phyloP scores from a whole-genome alignment of 2,888 invertebrate genomes.

The Cryptocheilus praepositus region DNA sequence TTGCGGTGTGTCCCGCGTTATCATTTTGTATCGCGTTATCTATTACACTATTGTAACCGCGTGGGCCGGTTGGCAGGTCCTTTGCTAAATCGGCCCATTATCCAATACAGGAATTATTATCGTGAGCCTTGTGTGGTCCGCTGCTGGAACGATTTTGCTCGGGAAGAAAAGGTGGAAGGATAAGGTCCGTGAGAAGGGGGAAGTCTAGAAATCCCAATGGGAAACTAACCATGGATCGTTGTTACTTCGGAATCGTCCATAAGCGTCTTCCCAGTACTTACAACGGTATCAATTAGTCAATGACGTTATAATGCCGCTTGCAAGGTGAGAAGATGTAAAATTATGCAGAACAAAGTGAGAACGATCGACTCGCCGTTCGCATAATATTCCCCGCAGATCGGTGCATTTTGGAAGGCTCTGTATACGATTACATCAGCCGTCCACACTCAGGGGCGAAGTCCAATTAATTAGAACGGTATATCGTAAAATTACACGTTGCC shows the following conservation, averaged over 20 bases:
- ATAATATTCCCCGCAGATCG: neutral
- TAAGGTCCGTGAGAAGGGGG: constrained; percentile 12
- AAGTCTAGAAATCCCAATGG: constrained; percentile 8
- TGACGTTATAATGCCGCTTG: too few species aligned
- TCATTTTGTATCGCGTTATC: constrained; percentile 53
- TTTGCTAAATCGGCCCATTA: constrained; percentile 48
- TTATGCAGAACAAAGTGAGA: constrained; percentile 1
- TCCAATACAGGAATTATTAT: constrained; percentile 49
- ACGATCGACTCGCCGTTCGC: neutral
- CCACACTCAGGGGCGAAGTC: constrained; percentile 17
- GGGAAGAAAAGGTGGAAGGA: constrained; percentile 17
- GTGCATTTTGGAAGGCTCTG: too few species aligned
- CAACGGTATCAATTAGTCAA: too few species aligned
- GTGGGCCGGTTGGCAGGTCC: constrained; percentile 32
- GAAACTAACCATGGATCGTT: too few species aligned
- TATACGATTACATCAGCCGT: constrained; percentile 17
- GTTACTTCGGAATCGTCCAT: too few species aligned
- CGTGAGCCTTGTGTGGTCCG: constrained; percentile 24
- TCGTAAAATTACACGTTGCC: constrained; percentile 45
- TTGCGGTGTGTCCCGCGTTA: constrained; percentile 44
- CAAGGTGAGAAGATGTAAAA: too few species aligned
- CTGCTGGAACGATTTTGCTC: neutral
- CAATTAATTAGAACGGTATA: constrained; percentile 45
- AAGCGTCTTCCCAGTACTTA: too few species aligned
- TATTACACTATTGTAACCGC: constrained; percentile 45